A percentile compares a stretch with the other conserved stretches of the same genome.
Conservation (phyloP, 53 echinoderm and acorn worm species). For the Paracentrotus lividus region DNA sequence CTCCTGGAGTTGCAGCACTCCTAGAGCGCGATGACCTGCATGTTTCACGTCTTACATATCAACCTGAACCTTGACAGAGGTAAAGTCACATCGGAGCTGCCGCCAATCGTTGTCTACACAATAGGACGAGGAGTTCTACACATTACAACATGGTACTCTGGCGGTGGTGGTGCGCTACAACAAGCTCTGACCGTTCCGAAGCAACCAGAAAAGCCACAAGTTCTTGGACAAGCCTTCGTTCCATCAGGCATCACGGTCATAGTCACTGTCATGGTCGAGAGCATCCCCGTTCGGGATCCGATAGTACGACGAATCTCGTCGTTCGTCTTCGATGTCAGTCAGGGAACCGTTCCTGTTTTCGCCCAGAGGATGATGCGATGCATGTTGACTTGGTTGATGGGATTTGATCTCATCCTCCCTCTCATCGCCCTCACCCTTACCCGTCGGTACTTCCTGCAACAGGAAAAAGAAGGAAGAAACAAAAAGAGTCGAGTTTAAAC, state of each 20-base stretch:
- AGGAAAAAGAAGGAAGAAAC: not conserved
- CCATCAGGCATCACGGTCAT: conserved; percentile 61
- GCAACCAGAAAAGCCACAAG: conserved; percentile 40
- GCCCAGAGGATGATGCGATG: conserved; percentile 40
- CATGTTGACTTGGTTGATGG: conserved; percentile 19
- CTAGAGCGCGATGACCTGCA: conserved; percentile 13
- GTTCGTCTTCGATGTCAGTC: conserved; percentile 54
- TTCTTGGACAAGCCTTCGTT: not conserved
- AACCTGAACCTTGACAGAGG: not conserved
- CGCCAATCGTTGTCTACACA: conserved; percentile 34
- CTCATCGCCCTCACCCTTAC: conserved; percentile 65
- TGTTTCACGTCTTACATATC: not conserved
- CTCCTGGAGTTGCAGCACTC: not conserved
- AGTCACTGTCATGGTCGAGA: conserved; percentile 63
- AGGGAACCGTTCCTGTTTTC: conserved; percentile 64
- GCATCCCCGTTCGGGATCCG: conserved; percentile 51
- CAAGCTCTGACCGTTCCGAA: not conserved
- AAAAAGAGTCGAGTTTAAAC: not conserved
- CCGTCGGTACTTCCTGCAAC: conserved; percentile 67
- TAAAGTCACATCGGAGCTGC: conserved; percentile 2
- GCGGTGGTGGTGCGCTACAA: not conserved
- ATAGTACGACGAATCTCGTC: conserved; percentile 52
- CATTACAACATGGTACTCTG: conserved; percentile 7
- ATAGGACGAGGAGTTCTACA: conserved; percentile 38
- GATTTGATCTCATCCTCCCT: conserved; percentile 65